phyloP scores from a whole-genome alignment of 1,140 invertebrate genomes.

The Ganaspis sp. region DNA sequence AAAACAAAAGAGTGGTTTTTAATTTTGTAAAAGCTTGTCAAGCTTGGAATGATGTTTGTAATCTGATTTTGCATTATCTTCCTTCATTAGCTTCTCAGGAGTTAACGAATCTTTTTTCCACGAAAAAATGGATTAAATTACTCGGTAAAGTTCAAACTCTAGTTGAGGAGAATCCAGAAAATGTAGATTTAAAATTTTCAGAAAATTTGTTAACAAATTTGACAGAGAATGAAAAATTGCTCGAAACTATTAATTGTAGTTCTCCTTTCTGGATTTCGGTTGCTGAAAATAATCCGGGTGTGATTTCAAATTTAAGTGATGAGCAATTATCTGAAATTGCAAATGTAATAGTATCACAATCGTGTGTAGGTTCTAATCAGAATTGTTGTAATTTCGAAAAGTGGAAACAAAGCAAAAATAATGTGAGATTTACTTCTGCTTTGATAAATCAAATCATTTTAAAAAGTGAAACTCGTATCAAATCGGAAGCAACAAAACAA shows the following conservation, averaged over 20 bases:
- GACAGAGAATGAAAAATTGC: neutral
- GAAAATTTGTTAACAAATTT: neutral
- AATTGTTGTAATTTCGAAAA: neutral
- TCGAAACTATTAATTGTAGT: neutral
- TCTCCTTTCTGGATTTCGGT: constrained; percentile 1
- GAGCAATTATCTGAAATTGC: neutral
- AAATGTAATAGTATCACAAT: neutral
- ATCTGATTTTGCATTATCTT: constrained; percentile 1
- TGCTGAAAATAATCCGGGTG: neutral
- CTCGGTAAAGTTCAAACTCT: neutral
- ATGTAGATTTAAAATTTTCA: neutral
- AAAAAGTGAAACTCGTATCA: neutral
- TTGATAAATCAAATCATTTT: neutral
- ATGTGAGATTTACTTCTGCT: neutral
- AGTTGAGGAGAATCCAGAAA: neutral
- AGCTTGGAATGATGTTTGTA: constrained; percentile 25
- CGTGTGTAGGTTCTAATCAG: too few species aligned
- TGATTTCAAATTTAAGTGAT: neutral
- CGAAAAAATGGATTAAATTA: constrained; percentile 15
- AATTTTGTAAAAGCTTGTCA: constrained; percentile 8
- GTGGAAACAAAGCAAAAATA: neutral
- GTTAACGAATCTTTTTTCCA: neutral
- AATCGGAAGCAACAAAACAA: constrained; percentile 8
- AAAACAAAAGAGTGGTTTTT: neutral
- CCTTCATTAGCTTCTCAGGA: neutral